These are phyloP conservation scores for Phenacoccus solenopsis DNA, from an alignment of 1,140 invertebrate genomes.

Conservation along the genomic window DNA sequence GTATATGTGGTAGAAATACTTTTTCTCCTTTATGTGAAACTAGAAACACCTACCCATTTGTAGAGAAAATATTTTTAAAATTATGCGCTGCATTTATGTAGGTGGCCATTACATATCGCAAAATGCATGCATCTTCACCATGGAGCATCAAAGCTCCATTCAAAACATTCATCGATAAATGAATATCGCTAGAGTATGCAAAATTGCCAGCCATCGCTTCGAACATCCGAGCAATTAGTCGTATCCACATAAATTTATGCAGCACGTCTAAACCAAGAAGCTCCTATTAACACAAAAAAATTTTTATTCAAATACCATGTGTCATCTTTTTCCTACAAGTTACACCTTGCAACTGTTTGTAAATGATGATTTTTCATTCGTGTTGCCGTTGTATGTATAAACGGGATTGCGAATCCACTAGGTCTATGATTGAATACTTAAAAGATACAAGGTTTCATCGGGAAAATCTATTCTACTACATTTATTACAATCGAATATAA, in stretches of 20 bases:
- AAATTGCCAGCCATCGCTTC: conserved; percentile 98
- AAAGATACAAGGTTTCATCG: too few relatives aligned
- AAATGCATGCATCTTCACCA: conserved; percentile 89
- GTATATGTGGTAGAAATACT: too few relatives aligned
- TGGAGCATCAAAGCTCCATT: conserved; percentile 95
- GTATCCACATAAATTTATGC: conserved; percentile 98
- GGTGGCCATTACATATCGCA: conserved; percentile 89
- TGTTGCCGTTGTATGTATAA: background rate
- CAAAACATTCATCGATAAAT: conserved; percentile 93
- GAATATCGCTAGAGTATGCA: conserved; percentile 92
- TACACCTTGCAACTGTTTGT: too few relatives aligned
- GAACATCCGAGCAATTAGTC: conserved; percentile 92
- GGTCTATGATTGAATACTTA: too few relatives aligned
- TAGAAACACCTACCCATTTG: conserved; percentile 81
- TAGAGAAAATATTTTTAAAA: conserved; percentile 98
- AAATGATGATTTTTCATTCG: background rate
- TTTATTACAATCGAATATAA: too few relatives aligned
- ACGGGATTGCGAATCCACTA: background rate
- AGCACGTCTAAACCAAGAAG: conserved; percentile 86
- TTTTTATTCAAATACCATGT: background rate
- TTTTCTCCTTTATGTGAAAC: too few relatives aligned
- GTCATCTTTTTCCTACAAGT: too few relatives aligned
- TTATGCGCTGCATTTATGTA: conserved; percentile 96
- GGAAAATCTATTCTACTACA: too few relatives aligned
- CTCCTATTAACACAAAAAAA: conserved; percentile 51